Evolutionary conservation across 1,140 invertebrate species (phyloP), one percentile per base, ranked within the genome.

Genomic region (Meteorus sp.): DNA sequence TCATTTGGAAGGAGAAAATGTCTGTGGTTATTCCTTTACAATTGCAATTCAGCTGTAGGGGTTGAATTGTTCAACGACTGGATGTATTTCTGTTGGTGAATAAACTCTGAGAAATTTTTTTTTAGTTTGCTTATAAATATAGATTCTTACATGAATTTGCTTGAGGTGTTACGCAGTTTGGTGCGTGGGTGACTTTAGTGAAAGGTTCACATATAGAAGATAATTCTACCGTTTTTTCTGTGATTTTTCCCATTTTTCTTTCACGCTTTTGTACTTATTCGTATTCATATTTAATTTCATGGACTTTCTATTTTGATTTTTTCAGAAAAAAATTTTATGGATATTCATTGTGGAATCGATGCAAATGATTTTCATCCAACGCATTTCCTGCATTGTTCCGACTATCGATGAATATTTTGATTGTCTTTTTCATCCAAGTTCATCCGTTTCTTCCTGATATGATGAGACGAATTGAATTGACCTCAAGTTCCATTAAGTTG

Each of bases 171-270:
- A 58, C 60, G 48, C 60, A 57, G 37, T 27, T 37, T 44, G 17
- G 22, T 59, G 63, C 59, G 56, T 61, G 56, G 63, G 61, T 53
- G 61, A 15, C 22, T 56, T 51, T 64, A 64, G 61, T 64, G 63
- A 56, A 60, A 59, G 61, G 45, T 43, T 56, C 56, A 64, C 56
- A 64, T n/a, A n/a, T 55, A 59, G 63, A 39, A 54, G 55, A 61
- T 51, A 58, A 56, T 51, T 60, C 44, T 59, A 45, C 60, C 63
- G 52, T 59, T 59, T 59, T 59, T 37, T 23, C 23, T 50, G 23
- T 41, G 35, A 31, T 19, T 27, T 44, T 48, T 50, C 31, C 33
- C 27, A 51, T 31, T 29, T 37, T 29, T 9, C 31, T 56, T 35
- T 61, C 25, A 31, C 35, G 27, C 25, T 29, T 53, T 53, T 43